Percentiles rank a stretch among this genome's conserved stretches.
Evolutionary conservation across 2,797 vertebrate species (phyloP).

Genomic region (Schizopygopsis malacanthus): DNA sequence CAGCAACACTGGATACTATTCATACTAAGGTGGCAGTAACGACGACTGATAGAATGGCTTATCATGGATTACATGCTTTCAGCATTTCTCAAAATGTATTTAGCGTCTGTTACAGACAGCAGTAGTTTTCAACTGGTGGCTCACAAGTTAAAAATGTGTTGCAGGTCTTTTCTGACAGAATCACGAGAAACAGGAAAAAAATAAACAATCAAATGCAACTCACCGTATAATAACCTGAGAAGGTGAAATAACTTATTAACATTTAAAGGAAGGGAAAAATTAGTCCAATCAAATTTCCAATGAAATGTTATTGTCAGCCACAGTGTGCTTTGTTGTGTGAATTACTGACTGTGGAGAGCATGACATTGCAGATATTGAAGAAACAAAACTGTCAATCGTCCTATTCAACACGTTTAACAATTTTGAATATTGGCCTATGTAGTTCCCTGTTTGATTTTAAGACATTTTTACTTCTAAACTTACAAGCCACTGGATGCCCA

Average conservation of each 20-base stretch:
- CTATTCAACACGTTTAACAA: background rate
- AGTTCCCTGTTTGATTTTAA: background rate
- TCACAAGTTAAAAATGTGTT: background rate
- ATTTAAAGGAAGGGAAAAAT: background rate
- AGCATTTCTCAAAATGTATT: background rate
- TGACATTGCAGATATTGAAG: background rate
- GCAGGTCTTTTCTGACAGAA: background rate
- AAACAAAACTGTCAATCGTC: background rate
- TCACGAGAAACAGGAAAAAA: background rate
- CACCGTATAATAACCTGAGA: background rate
- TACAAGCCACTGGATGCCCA: background rate
- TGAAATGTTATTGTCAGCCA: background rate
- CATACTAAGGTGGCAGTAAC: background rate
- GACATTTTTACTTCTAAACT: background rate
- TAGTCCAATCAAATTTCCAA: background rate
- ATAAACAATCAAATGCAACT: background rate
- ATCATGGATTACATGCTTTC: background rate
- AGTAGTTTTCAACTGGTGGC: constrained; percentile 12
- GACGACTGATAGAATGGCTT: constrained; percentile 5
- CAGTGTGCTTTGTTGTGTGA: constrained; percentile 3
- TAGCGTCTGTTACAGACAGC: background rate
- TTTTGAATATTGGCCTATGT: background rate
- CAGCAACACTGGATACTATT: constrained; percentile 10
- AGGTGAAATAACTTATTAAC: background rate
- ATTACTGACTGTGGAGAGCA: background rate